phyloP scores from a whole-genome alignment of 2,797 vertebrate species.

The Propithecus deckenii region DNA sequence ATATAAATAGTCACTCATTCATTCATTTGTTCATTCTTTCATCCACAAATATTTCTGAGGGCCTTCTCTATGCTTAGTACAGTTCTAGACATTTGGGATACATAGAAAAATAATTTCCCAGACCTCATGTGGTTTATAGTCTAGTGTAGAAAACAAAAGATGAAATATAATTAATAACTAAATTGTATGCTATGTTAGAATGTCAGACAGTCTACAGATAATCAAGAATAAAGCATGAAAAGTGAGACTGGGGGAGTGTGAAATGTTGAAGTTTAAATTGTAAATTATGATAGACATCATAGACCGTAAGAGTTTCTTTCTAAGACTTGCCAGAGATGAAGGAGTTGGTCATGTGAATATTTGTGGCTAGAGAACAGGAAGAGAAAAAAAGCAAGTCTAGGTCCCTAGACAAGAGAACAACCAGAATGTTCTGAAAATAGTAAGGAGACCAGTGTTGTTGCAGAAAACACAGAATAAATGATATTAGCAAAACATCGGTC shows the following conservation, averaged over 20 bases:
- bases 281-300: neutral
- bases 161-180: neutral
- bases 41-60: neutral
- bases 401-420: neutral
- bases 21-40: neutral
- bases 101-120: neutral
- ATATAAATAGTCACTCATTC: neutral
- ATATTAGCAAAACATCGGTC: neutral
- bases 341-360: neutral
- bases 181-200: neutral
- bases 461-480: neutral
- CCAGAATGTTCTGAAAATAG: neutral
- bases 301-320: neutral
- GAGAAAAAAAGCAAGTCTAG: neutral
- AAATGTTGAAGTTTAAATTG: neutral
- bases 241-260: neutral
- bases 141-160: neutral
- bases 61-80: neutral
- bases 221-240: neutral
- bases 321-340: neutral
- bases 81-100: neutral
- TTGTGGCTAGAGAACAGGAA: neutral
- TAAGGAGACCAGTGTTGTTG: neutral
- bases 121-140: neutral
- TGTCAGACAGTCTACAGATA: neutral